A percentile compares a stretch with the other conserved stretches of the same genome.
Evolutionary conservation across 2,888 invertebrate species (phyloP).

Genomic region (Nebria salina): DNA sequence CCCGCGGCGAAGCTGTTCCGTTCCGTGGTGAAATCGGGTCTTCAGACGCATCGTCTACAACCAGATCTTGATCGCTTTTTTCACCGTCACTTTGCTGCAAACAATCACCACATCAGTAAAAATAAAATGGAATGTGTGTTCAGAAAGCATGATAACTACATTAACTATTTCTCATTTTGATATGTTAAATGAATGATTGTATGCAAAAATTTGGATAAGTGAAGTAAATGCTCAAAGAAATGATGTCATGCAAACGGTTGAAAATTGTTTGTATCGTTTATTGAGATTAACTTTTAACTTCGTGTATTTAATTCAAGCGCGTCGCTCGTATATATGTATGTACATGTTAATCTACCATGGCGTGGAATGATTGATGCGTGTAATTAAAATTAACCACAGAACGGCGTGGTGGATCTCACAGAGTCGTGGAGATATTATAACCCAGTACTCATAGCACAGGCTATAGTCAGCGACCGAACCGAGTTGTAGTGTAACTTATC

Average conservation of each 20-base stretch:
- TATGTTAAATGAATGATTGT: too few relatives aligned
- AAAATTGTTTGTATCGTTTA: constrained; percentile 14
- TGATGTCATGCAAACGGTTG: background rate
- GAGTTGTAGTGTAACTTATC: constrained; percentile 18
- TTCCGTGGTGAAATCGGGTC: constrained; percentile 87
- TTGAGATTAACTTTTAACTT: constrained; percentile 49
- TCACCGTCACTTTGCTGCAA: constrained; percentile 82
- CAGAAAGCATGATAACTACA: background rate
- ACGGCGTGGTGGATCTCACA: constrained; percentile 1
- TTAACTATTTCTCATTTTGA: background rate
- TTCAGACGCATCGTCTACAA: constrained; percentile 94
- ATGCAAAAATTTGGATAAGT: too few relatives aligned
- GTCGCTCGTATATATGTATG: background rate
- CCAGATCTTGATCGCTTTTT: constrained; percentile 90
- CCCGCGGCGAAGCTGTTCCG: constrained; percentile 88
- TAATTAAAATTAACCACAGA: constrained; percentile 29
- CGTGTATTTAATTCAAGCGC: constrained; percentile 23
- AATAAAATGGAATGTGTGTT: background rate
- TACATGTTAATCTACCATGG: constrained; percentile 39
- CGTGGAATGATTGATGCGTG: constrained; percentile 40
- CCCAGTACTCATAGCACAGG: background rate
- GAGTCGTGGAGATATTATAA: background rate
- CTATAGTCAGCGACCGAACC: background rate
- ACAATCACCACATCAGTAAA: constrained; percentile 24
- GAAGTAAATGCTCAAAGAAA: background rate